Evolutionary conservation across 2,113 vertebrate species (phyloP).

Genomic region (Urocynchramus pylzowi): DNA sequence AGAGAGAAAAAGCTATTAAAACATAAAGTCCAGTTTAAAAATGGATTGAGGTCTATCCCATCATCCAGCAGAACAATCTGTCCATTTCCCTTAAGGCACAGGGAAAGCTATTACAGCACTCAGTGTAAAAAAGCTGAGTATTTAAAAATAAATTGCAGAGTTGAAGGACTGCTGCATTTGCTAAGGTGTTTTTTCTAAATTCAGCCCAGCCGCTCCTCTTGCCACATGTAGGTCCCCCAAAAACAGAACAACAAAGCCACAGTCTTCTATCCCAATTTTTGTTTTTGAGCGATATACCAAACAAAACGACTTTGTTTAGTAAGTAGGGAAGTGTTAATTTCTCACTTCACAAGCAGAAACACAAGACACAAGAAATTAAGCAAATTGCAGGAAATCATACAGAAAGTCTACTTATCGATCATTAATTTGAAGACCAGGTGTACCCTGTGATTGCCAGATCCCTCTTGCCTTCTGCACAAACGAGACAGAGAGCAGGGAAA

Average conservation of each 20-base stretch:
- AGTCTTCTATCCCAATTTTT: background rate
- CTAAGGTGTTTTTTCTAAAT: background rate
- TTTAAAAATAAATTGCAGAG: background rate
- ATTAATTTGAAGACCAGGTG: background rate
- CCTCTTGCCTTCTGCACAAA: background rate
- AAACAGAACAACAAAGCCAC: background rate
- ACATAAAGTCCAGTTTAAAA: constrained; percentile 32
- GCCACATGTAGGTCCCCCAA: background rate
- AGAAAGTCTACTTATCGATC: background rate
- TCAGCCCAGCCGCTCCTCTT: background rate
- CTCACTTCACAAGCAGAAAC: background rate
- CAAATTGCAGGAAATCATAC: background rate
- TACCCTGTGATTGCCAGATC: background rate
- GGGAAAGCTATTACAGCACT: background rate
- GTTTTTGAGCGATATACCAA: background rate
- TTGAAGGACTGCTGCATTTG: background rate
- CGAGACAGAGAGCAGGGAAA: background rate
- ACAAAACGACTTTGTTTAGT: background rate
- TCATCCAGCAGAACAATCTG: constrained; percentile 27
- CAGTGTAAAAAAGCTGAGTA: background rate
- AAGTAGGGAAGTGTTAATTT: background rate
- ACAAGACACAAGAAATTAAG: fast-evolving
- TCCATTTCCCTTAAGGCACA: constrained; percentile 2
- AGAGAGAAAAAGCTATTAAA: constrained; percentile 19
- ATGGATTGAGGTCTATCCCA: constrained; percentile 38